Conservation (phyloP, 1,140 invertebrate species). For the Aphaenogaster rudis region DNA sequence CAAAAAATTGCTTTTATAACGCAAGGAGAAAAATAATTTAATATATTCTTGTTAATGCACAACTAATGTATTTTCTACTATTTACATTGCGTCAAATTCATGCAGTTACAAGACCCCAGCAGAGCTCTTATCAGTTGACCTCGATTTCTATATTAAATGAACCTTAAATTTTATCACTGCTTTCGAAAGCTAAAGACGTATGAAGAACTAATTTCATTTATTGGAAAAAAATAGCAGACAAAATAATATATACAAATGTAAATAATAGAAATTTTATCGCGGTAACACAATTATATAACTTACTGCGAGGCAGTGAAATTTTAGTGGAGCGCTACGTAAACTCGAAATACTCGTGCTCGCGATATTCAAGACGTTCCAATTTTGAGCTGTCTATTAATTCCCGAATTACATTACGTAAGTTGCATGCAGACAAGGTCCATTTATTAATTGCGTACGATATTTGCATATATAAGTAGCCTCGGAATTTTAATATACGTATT, state of each 20-base stretch:
- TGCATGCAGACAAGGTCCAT: background rate
- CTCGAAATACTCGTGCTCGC: conserved; percentile 59
- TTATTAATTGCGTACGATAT: background rate
- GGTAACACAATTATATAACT: conserved; percentile 33
- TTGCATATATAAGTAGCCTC: background rate
- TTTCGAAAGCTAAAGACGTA: conserved; percentile 7
- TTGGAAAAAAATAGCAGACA: background rate
- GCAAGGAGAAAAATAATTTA: background rate
- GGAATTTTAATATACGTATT: background rate
- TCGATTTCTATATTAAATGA: conserved; percentile 12
- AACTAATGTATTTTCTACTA: background rate
- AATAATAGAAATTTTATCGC: conserved; percentile 9
- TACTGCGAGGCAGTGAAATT: conserved; percentile 17
- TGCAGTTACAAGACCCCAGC: background rate
- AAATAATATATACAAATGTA: background rate
- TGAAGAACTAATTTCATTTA: background rate
- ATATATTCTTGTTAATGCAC: background rate
- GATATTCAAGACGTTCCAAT: conserved; percentile 65
- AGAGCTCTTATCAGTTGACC: conserved; percentile 29
- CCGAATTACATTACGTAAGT: conserved; percentile 27
- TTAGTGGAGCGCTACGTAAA: conserved; percentile 31
- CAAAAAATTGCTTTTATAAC: background rate
- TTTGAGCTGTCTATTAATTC: conserved; percentile 54
- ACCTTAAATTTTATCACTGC: background rate
- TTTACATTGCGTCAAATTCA: background rate